Evolutionary conservation across 2,888 invertebrate species (phyloP).

Genomic region (Drymonia ruficornis): DNA sequence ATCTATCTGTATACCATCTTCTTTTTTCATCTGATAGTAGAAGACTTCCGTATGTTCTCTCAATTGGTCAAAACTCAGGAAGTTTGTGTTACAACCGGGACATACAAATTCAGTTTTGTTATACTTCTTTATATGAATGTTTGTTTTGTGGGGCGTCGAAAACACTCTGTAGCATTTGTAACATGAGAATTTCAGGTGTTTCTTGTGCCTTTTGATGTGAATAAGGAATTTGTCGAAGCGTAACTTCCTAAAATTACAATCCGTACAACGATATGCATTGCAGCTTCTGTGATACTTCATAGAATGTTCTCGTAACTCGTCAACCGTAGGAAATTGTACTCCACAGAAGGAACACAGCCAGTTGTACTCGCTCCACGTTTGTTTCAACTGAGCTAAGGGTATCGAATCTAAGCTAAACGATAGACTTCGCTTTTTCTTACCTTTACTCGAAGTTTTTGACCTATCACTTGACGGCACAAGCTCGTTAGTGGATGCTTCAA

Average conservation of each 20-base stretch:
- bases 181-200: constrained; percentile 80
- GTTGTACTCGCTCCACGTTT: constrained; percentile 62
- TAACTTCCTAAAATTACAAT: constrained; percentile 76
- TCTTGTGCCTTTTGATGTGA: constrained; percentile 86
- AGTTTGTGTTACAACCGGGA: constrained; percentile 58
- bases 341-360: constrained; percentile 68
- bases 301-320: constrained; percentile 83
- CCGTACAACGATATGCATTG: constrained; percentile 86
- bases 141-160: constrained; percentile 33
- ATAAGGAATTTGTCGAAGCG: constrained; percentile 55
- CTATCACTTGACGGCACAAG: background rate
- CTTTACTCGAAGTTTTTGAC: background rate
- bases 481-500: background rate
- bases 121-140: constrained; percentile 46
- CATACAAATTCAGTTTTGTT: constrained; percentile 49
- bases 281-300: constrained; percentile 84
- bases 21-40: constrained; percentile 48
- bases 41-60: constrained; percentile 47
- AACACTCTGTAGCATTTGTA: constrained; percentile 58
- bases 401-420: constrained; percentile 33
- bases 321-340: constrained; percentile 53
- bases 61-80: constrained; percentile 47
- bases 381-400: constrained; percentile 53
- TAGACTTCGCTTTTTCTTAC: constrained; percentile 12
- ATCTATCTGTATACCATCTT: constrained; percentile 36